These are phyloP conservation scores for Collichthys lucidus DNA, from an alignment of 2,113 vertebrate genomes.

Conservation along the genomic window DNA sequence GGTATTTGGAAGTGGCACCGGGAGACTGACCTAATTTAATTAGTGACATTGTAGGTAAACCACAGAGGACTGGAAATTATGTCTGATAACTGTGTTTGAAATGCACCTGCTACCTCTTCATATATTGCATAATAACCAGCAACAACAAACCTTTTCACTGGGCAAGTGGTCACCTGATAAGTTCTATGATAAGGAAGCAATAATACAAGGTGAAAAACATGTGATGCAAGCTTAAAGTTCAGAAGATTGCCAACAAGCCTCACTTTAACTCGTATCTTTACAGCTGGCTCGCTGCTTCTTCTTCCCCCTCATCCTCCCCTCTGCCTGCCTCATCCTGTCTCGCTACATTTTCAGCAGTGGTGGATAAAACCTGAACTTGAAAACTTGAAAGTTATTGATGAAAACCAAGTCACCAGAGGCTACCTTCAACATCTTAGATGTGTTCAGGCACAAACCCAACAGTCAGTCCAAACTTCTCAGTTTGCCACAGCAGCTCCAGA, in stretches of 20 bases:
- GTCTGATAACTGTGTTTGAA: slow-evolving; percentile 1
- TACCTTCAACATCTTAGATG: slow-evolving; percentile 37
- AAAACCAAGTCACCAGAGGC: slow-evolving; percentile 26
- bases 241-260: slow-evolving; percentile 16
- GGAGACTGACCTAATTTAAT: slow-evolving; percentile 37
- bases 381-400: slow-evolving; percentile 50
- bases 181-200: neutral
- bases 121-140: neutral
- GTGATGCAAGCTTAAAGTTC: neutral
- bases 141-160: neutral
- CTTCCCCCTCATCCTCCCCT: neutral
- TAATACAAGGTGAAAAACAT: neutral
- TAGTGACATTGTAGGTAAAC: slow-evolving; percentile 21
- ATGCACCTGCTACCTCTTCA: neutral
- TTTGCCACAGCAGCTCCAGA: neutral
- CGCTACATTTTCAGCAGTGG: slow-evolving; percentile 6
- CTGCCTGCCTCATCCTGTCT: slow-evolving; percentile 3
- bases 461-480: slow-evolving; percentile 20
- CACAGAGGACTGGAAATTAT: neutral
- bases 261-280: neutral
- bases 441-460: slow-evolving; percentile 6
- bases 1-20: slow-evolving; percentile 23
- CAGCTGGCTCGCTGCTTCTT: neutral
- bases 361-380: slow-evolving; percentile 42
- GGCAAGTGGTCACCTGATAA: neutral